These are phyloP conservation scores for Phymatocera aterrima DNA, from an alignment of 2,888 invertebrate genomes.

Conservation along the genomic window DNA sequence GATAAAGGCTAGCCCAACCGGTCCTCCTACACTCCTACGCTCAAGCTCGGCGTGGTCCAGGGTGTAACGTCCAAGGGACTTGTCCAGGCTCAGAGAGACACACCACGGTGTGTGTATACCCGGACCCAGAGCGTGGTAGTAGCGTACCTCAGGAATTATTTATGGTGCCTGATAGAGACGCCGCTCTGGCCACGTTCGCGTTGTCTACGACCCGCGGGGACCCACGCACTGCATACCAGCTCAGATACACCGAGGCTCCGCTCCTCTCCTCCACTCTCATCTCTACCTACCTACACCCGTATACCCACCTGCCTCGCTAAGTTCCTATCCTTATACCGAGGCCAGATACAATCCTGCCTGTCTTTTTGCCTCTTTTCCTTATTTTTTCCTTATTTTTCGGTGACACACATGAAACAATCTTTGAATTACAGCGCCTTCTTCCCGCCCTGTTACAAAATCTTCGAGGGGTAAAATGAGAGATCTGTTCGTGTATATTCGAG, in stretches of 20 bases:
- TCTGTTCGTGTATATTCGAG: background rate
- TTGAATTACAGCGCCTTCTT: background rate
- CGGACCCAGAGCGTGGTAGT: slow-evolving; percentile 13
- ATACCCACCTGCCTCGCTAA: slow-evolving; percentile 4
- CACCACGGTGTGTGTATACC: slow-evolving; percentile 49
- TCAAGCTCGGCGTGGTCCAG: slow-evolving; percentile 1
- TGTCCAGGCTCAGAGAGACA: slow-evolving; percentile 48
- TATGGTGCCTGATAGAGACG: slow-evolving; percentile 74
- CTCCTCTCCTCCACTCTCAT: too few species aligned
- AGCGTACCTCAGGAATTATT: slow-evolving; percentile 66
- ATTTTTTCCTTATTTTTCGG: background rate
- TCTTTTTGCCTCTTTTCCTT: background rate
- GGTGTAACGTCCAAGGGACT: slow-evolving; percentile 31
- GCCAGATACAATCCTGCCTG: background rate
- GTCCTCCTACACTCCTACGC: slow-evolving; percentile 50
- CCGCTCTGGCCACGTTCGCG: slow-evolving; percentile 50
- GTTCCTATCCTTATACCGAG: background rate
- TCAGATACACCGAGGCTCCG: background rate
- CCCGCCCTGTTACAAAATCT: background rate
- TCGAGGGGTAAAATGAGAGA: background rate
- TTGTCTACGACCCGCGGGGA: slow-evolving; percentile 54
- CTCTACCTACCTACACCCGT: background rate
- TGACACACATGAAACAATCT: background rate
- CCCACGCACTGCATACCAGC: slow-evolving; percentile 71
- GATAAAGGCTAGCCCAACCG: slow-evolving; percentile 55